These are phyloP conservation scores for Eugnorisma glareosa DNA, from an alignment of 2,888 invertebrate species.

Conservation along the genomic window DNA sequence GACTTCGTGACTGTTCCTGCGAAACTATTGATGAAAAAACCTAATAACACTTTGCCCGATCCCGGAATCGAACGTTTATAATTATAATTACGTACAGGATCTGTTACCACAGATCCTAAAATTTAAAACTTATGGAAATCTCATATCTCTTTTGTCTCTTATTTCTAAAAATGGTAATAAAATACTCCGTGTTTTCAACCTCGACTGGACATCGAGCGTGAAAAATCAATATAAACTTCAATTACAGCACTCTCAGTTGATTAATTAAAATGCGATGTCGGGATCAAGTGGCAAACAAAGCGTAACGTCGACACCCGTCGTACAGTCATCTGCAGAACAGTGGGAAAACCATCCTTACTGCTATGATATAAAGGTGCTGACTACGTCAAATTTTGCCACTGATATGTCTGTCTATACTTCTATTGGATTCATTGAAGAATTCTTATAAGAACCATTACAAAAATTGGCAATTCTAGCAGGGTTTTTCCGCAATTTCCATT, in stretches of 20 bases:
- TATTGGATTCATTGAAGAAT: neutral
- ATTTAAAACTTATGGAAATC: neutral
- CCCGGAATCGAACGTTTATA: too few species aligned
- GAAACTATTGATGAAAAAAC: too few species aligned
- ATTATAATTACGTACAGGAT: too few species aligned
- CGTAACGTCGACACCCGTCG: conserved; percentile 6
- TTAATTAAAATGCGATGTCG: conserved; percentile 51
- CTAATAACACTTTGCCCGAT: too few species aligned
- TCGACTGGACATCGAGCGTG: neutral
- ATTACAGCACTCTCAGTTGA: conserved; percentile 33
- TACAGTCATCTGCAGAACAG: neutral
- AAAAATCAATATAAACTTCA: conserved; percentile 45
- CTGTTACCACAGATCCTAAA: too few species aligned
- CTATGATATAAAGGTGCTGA: neutral
- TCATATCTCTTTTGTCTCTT: neutral
- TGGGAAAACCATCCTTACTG: neutral
- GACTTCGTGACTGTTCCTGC: too few species aligned
- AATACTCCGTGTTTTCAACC: neutral
- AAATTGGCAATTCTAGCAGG: neutral
- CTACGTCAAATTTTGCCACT: neutral
- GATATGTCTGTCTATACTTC: neutral
- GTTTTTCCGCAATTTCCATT: neutral
- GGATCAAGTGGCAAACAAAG: conserved; percentile 33
- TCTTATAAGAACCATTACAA: conserved; percentile 4
- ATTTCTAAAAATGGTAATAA: neutral